Percentiles rank a stretch among this genome's conserved stretches.
phyloP scores from a whole-genome alignment of 2,113 vertebrate species.

The Sakesphorus luctuosus region DNA sequence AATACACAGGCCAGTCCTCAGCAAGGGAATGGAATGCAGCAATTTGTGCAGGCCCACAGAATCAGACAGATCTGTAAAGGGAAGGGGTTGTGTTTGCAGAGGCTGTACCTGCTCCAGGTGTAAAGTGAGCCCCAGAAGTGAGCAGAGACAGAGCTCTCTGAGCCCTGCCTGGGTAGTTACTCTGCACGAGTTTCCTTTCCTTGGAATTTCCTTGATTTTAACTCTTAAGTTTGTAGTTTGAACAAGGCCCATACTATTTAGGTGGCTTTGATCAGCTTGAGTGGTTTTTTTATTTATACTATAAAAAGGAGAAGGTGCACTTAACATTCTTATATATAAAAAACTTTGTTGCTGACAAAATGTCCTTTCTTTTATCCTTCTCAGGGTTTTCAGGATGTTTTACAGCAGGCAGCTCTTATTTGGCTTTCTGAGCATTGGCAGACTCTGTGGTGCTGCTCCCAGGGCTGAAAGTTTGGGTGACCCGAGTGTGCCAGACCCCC shows the following conservation, averaged over 20 bases:
- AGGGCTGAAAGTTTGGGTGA: neutral
- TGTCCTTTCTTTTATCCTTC: neutral
- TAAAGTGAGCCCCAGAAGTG: neutral
- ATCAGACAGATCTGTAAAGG: neutral
- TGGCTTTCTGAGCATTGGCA: neutral
- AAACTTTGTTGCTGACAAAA: neutral
- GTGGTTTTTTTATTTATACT: neutral
- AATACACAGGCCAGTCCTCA: neutral
- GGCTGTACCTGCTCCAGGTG: neutral
- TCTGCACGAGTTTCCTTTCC: neutral
- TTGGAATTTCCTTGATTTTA: neutral
- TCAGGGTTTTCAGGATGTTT: conserved; percentile 10
- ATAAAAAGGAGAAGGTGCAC: neutral
- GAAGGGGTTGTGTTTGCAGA: neutral
- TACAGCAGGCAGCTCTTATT: conserved; percentile 7
- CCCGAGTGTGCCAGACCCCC: neutral
- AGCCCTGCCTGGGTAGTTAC: neutral
- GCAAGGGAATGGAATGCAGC: neutral
- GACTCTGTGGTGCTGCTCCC: neutral
- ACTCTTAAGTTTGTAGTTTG: conserved; percentile 51
- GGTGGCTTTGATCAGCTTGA: neutral
- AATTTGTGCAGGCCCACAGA: neutral
- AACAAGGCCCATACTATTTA: neutral
- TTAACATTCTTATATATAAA: neutral
- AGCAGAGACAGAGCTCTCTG: neutral